Evolutionary conservation across 2,113 vertebrate species (phyloP).

Genomic region (Anoura caudifer): DNA sequence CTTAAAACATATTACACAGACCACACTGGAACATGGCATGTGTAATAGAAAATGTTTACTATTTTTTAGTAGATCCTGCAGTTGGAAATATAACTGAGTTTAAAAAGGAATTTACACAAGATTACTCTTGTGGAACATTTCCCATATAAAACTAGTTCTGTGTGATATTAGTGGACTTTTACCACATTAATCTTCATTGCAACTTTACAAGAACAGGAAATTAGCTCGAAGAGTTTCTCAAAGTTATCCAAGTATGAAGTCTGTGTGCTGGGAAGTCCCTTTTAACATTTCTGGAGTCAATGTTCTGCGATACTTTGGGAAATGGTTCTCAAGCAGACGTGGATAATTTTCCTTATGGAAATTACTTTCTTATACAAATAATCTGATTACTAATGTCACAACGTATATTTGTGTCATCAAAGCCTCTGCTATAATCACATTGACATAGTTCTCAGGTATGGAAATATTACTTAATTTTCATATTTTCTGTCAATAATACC

Average conservation of each 20-base stretch:
- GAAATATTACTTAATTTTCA: background rate
- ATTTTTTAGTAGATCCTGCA: background rate
- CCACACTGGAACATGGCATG: background rate
- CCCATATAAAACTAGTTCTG: background rate
- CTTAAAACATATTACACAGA: background rate
- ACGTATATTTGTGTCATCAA: background rate
- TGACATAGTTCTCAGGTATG: background rate
- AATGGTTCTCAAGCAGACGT: background rate
- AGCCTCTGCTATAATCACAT: background rate
- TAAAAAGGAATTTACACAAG: background rate
- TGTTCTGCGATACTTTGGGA: background rate
- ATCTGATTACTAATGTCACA: background rate
- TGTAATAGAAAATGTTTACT: background rate
- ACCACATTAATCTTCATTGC: background rate
- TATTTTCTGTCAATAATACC: background rate
- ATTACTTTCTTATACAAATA: background rate
- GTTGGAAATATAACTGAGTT: background rate
- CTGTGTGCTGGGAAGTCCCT: background rate
- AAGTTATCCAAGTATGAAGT: background rate
- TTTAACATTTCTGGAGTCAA: background rate
- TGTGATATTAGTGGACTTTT: background rate
- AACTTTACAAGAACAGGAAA: background rate
- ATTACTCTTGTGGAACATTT: background rate
- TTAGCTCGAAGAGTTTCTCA: background rate
- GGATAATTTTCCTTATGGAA: background rate